phyloP scores from a whole-genome alignment of 1,140 invertebrate genomes.

The Drosophila santomea region DNA sequence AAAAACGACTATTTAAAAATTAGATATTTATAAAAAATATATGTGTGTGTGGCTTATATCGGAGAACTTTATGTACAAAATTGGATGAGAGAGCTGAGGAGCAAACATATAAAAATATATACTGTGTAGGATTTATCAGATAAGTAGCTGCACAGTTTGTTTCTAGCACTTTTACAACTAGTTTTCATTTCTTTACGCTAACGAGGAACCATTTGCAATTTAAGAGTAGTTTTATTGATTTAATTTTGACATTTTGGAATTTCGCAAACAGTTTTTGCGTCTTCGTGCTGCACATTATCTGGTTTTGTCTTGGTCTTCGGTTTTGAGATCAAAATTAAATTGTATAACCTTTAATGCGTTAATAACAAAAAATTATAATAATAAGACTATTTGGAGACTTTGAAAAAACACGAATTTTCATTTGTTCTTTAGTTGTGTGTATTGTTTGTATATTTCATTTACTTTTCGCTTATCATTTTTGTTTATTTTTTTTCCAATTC shows the following conservation, averaged over 20 bases:
- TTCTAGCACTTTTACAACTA: constrained; percentile 78
- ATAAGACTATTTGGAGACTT: constrained; percentile 75
- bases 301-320: constrained; percentile 40
- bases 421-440: constrained; percentile 20
- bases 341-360: constrained; percentile 51
- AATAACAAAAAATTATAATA: constrained; percentile 50
- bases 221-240: constrained; percentile 67
- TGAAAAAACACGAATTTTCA: constrained; percentile 47
- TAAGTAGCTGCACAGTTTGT: constrained; percentile 47
- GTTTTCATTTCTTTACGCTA: constrained; percentile 70
- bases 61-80: constrained; percentile 43
- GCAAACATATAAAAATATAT: constrained; percentile 69
- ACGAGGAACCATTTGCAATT: constrained; percentile 83
- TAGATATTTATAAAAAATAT: constrained; percentile 82
- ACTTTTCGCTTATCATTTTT: constrained; percentile 45
- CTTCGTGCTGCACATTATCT: constrained; percentile 51
- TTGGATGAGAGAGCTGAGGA: constrained; percentile 41
- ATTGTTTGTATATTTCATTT: constrained; percentile 56
- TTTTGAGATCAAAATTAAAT: constrained; percentile 83
- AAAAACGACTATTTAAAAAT: constrained; percentile 83
- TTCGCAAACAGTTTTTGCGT: constrained; percentile 68
- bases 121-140: constrained; percentile 36
- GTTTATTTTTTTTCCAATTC: constrained; percentile 34
- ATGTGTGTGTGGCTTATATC: constrained; percentile 27
- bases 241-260: constrained; percentile 81